Percentiles rank a stretch among this genome's conserved stretches.
Evolutionary conservation across 2,888 invertebrate genomes (phyloP).

Genomic region (Dermolepida albohirtum): DNA sequence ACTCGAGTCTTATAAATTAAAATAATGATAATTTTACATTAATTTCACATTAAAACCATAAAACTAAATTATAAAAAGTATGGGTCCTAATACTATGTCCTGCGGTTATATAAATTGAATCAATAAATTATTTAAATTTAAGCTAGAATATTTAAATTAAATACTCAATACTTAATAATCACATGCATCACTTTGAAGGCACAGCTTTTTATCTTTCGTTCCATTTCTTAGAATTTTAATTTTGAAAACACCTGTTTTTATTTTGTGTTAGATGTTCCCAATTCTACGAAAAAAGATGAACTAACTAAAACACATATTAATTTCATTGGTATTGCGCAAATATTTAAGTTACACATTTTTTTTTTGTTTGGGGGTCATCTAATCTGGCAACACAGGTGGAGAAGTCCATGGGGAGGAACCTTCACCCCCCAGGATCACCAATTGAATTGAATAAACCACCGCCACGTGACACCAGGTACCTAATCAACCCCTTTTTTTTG

Average conservation of each 20-base stretch:
- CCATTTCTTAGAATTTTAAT: too few species aligned
- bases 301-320: conserved; percentile 23
- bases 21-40: too few species aligned
- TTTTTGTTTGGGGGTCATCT: conserved; percentile 42
- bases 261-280: not conserved
- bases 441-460: conserved; percentile 60
- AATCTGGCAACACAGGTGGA: conserved; percentile 60
- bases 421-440: conserved; percentile 56
- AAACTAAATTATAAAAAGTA: not conserved
- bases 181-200: too few species aligned
- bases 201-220: too few species aligned
- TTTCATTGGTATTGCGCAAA: not conserved
- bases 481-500: conserved; percentile 34
- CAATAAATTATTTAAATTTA: too few species aligned
- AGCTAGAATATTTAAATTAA: too few species aligned
- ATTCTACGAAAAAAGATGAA: not conserved
- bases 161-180: too few species aligned
- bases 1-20: not conserved
- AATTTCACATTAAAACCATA: not conserved
- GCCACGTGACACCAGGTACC: conserved; percentile 57
- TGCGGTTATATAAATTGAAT: too few species aligned
- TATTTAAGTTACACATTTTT: not conserved
- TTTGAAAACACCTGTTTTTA: not conserved
- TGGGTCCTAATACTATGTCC: too few species aligned
- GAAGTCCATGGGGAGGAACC: conserved; percentile 55